A percentile compares a stretch with the other conserved stretches of the same genome.
Conservation (phyloP, 2,888 invertebrate species). For the Himalopsyche japonica region DNA sequence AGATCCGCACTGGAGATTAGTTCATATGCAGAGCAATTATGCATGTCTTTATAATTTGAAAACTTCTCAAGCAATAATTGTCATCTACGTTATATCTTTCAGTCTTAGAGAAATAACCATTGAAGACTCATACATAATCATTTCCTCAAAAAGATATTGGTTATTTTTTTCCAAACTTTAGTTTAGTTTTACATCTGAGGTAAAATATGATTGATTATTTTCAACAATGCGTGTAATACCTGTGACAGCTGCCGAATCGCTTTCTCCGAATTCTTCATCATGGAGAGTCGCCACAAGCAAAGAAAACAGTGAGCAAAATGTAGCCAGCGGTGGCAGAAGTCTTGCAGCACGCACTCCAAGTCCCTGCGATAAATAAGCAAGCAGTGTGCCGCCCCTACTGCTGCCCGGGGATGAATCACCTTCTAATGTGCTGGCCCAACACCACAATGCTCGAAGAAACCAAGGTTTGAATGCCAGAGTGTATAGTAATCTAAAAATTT, state of each 20-base stretch:
- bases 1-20: too few species aligned
- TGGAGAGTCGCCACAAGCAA: conserved; percentile 81
- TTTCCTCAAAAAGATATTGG: too few species aligned
- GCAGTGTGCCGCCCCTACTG: conserved; percentile 60
- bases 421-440: conserved; percentile 56
- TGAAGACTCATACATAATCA: too few species aligned
- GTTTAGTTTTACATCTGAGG: too few species aligned
- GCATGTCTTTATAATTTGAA: too few species aligned
- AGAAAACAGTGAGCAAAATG: conserved; percentile 83
- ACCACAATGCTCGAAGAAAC: conserved; percentile 79
- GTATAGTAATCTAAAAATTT: conserved; percentile 66
- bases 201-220: too few species aligned
- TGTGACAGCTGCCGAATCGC: conserved; percentile 47
- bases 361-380: conserved; percentile 71
- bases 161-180: too few species aligned
- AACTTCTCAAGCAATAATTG: too few species aligned
- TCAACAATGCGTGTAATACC: neutral
- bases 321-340: conserved; percentile 77
- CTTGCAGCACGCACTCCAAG: conserved; percentile 60
- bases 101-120: too few species aligned
- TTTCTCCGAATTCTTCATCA: conserved; percentile 79
- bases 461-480: conserved; percentile 78
- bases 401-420: conserved; percentile 52
- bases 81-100: too few species aligned
- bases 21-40: too few species aligned